phyloP scores from a whole-genome alignment of 2,888 invertebrate genomes.

The Morpho achilles region DNA sequence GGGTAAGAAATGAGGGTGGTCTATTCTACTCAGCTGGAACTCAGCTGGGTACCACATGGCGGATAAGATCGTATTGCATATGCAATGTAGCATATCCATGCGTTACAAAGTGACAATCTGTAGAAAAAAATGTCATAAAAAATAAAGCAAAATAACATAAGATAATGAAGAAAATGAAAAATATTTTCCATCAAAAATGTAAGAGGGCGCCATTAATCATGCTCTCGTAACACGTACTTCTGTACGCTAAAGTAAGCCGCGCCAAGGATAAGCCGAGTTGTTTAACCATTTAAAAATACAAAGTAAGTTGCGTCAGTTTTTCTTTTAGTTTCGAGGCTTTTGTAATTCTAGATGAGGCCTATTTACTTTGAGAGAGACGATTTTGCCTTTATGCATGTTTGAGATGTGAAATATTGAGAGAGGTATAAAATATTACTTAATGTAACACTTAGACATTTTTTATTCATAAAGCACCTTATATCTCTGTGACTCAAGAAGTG shows the following conservation, averaged over 20 bases:
- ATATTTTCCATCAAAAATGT: constrained; percentile 22
- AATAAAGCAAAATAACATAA: constrained; percentile 3
- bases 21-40: too few relatives aligned
- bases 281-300: constrained; percentile 26
- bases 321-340: constrained; percentile 20
- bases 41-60: too few relatives aligned
- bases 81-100: too few relatives aligned
- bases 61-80: too few relatives aligned
- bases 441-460: constrained; percentile 20
- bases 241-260: constrained; percentile 23
- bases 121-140: neutral
- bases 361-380: constrained; percentile 2
- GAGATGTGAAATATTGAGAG: neutral
- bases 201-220: constrained; percentile 25
- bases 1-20: too few relatives aligned
- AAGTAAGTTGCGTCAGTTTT: constrained; percentile 24
- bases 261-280: constrained; percentile 27
- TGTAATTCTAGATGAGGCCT: constrained; percentile 9
- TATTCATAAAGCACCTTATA: constrained; percentile 18
- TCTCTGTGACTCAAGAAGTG: constrained; percentile 40
- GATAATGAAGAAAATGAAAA: constrained; percentile 14
- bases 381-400: neutral
- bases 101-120: neutral
- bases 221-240: constrained; percentile 28
- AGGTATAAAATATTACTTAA: constrained; percentile 11